A percentile compares a stretch with the other conserved stretches of the same genome.
phyloP scores from a whole-genome alignment of 2,113 vertebrate genomes.

The Notothenia coriiceps region DNA sequence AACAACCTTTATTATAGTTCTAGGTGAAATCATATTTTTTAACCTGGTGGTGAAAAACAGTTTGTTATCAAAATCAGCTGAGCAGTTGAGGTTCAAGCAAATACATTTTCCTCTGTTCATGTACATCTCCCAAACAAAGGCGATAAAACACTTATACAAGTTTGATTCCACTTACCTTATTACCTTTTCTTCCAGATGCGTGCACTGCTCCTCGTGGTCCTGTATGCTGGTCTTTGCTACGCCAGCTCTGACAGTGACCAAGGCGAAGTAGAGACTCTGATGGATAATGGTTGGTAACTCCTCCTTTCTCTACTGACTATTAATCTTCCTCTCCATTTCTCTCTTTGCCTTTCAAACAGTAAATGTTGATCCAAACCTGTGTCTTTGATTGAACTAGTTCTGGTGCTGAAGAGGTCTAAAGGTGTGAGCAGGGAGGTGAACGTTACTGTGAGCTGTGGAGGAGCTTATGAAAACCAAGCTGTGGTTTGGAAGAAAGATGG shows the following conservation, averaged over 20 bases:
- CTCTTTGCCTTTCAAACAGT: neutral
- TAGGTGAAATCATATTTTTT: too few species aligned
- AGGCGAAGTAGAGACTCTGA: slow-evolving; percentile 40
- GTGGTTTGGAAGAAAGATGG: slow-evolving; percentile 81
- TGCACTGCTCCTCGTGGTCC: slow-evolving; percentile 37
- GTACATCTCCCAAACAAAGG: neutral
- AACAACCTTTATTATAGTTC: neutral
- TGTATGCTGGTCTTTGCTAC: slow-evolving; percentile 43
- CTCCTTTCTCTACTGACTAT: neutral
- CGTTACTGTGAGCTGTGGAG: slow-evolving; percentile 76
- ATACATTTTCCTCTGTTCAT: neutral
- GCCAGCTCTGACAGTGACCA: slow-evolving; percentile 7
- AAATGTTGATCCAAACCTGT: neutral
- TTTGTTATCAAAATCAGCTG: neutral
- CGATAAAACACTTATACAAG: neutral
- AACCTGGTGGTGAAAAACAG: neutral
- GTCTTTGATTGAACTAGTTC: slow-evolving; percentile 54
- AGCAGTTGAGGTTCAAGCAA: neutral
- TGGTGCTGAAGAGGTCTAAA: slow-evolving; percentile 64
- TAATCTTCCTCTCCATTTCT: neutral
- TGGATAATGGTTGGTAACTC: slow-evolving; percentile 77
- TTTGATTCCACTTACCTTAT: neutral
- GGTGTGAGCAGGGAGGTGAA: neutral
- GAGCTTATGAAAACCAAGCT: slow-evolving; percentile 41
- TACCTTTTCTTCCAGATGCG: slow-evolving; percentile 71